A percentile compares a stretch with the other conserved stretches of the same genome.
These are phyloP conservation scores for Lomographa bimaculata DNA, from an alignment of 2,888 invertebrate species.

Conservation along the genomic window DNA sequence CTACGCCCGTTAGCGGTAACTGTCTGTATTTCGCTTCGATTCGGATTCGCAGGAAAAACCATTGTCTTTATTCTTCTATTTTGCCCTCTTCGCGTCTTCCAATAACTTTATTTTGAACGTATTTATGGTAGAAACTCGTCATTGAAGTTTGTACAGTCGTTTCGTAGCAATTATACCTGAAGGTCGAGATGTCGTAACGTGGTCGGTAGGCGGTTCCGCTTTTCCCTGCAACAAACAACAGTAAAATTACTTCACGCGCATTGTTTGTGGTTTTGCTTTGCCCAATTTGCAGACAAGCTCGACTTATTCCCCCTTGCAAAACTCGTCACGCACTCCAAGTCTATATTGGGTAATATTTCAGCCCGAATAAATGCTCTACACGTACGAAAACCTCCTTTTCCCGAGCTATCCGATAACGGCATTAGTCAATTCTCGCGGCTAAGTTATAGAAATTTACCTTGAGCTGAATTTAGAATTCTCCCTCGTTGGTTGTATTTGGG, in stretches of 20 bases:
- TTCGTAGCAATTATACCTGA: conserved; percentile 21
- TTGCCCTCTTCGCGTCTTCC: conserved; percentile 5
- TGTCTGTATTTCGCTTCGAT: conserved; percentile 12
- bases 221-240: conserved; percentile 31
- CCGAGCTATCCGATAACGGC: conserved; percentile 21
- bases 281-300: conserved; percentile 22
- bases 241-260: conserved; percentile 31
- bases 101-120: conserved; percentile 5
- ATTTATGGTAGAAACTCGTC: conserved; percentile 8
- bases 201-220: conserved; percentile 31
- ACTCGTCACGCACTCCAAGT: conserved; percentile 20
- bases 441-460: conserved; percentile 33
- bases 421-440: conserved; percentile 31
- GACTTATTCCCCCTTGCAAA: conserved; percentile 13
- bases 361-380: conserved; percentile 18
- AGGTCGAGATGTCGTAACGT: conserved; percentile 28
- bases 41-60: conserved; percentile 10
- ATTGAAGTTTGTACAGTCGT: conserved; percentile 16
- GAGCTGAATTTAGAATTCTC: conserved; percentile 40
- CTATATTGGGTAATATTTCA: conserved; percentile 20
- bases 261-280: conserved; percentile 28
- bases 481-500: conserved; percentile 22
- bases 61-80: conserved; percentile 11
- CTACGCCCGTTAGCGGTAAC: conserved; percentile 19
- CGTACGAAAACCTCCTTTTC: conserved; percentile 21